Percentiles rank a stretch among this genome's conserved stretches.
Conservation (phyloP, 1,140 invertebrate genomes). For the Scaptomyza pallida region DNA sequence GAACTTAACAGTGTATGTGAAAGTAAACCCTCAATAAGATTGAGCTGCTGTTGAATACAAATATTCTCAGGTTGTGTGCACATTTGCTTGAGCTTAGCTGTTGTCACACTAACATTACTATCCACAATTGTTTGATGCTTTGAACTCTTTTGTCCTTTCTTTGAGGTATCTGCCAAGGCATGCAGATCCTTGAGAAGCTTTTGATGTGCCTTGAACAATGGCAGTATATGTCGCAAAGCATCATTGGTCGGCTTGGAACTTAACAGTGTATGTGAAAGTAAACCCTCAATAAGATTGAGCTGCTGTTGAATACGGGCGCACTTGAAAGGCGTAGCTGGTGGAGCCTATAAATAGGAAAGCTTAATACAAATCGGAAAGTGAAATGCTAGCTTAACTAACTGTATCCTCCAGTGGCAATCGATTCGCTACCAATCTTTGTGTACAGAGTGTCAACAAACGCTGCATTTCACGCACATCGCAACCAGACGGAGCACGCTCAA, state of each 20-base stretch:
- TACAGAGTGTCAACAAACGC: constrained; percentile 52
- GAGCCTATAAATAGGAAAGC: constrained; percentile 18
- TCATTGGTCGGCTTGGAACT: constrained; percentile 65
- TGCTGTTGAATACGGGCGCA: constrained; percentile 70
- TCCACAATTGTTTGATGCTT: constrained; percentile 41
- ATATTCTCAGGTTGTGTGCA: constrained; percentile 69
- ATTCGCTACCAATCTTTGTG: constrained; percentile 62
- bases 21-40: too few relatives aligned
- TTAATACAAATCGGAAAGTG: background rate
- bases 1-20: too few relatives aligned
- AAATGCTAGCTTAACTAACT: constrained; percentile 28
- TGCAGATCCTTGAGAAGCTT: constrained; percentile 55
- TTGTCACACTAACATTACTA: constrained; percentile 67
- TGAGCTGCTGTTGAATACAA: too few relatives aligned
- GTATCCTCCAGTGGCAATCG: constrained; percentile 60
- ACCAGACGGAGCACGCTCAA: constrained; percentile 55
- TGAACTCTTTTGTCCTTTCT: constrained; percentile 57
- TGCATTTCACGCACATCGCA: constrained; percentile 71
- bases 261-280: constrained; percentile 66
- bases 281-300: constrained; percentile 74
- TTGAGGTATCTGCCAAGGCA: constrained; percentile 40
- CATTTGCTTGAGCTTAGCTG: constrained; percentile 58
- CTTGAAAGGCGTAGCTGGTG: constrained; percentile 61
- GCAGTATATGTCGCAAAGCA: constrained; percentile 54
- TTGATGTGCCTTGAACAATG: constrained; percentile 71